phyloP scores from a whole-genome alignment of 2,113 vertebrate species.

The Eulemur rufifrons region DNA sequence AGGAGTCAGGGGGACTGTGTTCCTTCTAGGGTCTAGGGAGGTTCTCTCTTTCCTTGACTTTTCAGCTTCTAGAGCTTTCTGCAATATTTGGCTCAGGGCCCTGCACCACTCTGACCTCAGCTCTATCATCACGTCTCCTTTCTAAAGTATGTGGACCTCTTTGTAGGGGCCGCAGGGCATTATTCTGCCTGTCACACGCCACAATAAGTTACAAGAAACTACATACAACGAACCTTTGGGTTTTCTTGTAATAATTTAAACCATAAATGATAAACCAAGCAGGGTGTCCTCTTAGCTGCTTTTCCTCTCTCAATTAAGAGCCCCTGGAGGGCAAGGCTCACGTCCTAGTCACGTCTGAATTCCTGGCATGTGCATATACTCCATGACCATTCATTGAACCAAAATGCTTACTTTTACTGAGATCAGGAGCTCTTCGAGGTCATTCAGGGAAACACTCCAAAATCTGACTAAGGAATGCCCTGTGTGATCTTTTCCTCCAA shows the following conservation, averaged over 20 bases:
- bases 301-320: neutral
- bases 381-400: neutral
- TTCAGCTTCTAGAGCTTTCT: neutral
- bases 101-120: neutral
- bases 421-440: neutral
- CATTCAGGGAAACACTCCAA: neutral
- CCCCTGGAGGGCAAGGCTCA: neutral
- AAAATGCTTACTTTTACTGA: neutral
- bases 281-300: neutral
- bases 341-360: accelerated
- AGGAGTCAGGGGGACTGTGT: neutral
- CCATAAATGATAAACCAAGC: neutral
- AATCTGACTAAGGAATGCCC: neutral
- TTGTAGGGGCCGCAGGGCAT: neutral
- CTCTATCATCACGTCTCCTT: neutral
- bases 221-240: neutral
- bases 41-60: neutral
- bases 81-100: neutral
- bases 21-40: neutral
- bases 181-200: neutral
- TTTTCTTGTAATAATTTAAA: neutral
- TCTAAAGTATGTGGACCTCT: neutral
- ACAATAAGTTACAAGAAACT: neutral
- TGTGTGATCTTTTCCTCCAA: neutral
- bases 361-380: neutral